phyloP scores from a whole-genome alignment of 2,113 vertebrate genomes.

The Oreocharis arfaki region DNA sequence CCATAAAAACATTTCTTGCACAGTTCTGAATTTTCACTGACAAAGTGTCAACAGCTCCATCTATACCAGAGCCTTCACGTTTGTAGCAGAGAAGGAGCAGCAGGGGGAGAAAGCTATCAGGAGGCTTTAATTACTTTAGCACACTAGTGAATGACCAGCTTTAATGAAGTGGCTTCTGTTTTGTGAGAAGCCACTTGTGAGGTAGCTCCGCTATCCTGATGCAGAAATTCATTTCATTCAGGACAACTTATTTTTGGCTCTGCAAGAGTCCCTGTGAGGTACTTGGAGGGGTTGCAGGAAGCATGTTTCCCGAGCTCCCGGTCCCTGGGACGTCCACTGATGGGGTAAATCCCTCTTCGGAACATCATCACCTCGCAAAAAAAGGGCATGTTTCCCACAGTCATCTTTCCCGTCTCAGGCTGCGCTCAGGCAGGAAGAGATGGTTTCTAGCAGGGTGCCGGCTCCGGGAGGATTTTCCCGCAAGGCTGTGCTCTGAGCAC shows the following conservation, averaged over 20 bases:
- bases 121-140: neutral
- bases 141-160: neutral
- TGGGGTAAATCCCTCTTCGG: neutral
- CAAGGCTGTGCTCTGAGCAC: neutral
- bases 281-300: neutral
- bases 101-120: neutral
- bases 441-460: neutral
- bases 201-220: fast-evolving
- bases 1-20: neutral
- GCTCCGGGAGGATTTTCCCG: neutral
- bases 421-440: neutral
- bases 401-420: neutral
- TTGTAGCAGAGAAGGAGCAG: neutral
- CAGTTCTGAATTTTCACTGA: neutral
- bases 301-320: neutral
- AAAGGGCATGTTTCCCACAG: neutral
- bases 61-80: neutral
- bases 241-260: neutral
- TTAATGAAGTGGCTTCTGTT: neutral
- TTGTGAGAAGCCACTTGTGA: neutral
- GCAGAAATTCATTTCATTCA: neutral
- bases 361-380: neutral
- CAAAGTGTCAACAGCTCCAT: slow-evolving; percentile 10
- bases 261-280: neutral
- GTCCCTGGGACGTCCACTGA: fast-evolving